A percentile compares a stretch with the other conserved stretches of the same genome.
These are phyloP conservation scores for Pseudomyrmex gracilis DNA, from an alignment of 1,140 invertebrate genomes.

Conservation along the genomic window DNA sequence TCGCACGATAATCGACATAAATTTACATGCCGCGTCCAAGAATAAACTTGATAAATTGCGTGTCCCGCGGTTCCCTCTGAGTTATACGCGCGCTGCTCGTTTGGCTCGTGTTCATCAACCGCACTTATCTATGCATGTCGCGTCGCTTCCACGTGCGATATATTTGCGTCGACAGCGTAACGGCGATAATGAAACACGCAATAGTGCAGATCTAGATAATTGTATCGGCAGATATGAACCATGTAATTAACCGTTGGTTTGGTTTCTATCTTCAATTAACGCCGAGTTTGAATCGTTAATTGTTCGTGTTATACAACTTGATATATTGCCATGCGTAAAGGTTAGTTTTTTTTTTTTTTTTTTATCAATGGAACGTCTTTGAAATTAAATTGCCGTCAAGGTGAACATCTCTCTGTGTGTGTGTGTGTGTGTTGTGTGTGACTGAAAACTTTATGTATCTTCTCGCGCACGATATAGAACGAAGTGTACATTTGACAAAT, in stretches of 20 bases:
- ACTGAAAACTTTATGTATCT: neutral
- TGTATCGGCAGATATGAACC: neutral
- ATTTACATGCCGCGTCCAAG: slow-evolving; percentile 9
- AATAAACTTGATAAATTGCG: slow-evolving; percentile 45
- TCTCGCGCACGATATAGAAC: neutral
- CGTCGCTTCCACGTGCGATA: slow-evolving; percentile 30
- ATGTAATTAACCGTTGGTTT: slow-evolving; percentile 16
- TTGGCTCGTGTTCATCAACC: slow-evolving; percentile 36
- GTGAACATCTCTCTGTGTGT: neutral
- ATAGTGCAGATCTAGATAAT: neutral
- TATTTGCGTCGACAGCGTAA: slow-evolving; percentile 18
- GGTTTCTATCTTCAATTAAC: neutral
- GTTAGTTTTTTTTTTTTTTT: neutral
- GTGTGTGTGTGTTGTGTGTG: neutral
- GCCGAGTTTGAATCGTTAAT: neutral
- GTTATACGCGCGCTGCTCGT: slow-evolving; percentile 14
- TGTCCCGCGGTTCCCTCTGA: slow-evolving; percentile 20
- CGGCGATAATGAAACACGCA: slow-evolving; percentile 10
- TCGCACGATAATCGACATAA: neutral
- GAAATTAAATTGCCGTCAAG: neutral
- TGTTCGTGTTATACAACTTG: neutral
- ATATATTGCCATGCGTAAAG: neutral
- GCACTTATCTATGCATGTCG: slow-evolving; percentile 47
- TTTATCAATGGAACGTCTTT: neutral
- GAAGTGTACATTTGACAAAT: neutral